A percentile compares a stretch with the other conserved stretches of the same genome.
phyloP scores from a whole-genome alignment of 2,113 vertebrate species.

The Daubentonia madagascariensis region DNA sequence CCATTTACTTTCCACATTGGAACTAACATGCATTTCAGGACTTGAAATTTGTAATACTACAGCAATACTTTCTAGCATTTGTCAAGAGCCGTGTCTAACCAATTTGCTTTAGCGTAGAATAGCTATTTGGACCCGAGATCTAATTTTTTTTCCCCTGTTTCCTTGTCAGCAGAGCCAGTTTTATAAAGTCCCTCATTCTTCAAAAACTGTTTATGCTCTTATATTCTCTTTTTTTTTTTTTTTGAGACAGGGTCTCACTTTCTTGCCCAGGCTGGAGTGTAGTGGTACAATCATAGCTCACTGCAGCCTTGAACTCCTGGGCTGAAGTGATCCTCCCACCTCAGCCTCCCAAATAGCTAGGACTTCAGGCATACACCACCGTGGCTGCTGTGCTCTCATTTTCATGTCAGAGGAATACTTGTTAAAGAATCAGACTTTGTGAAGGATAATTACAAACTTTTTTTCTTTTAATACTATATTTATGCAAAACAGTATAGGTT shows the following conservation, averaged over 20 bases:
- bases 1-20: not conserved
- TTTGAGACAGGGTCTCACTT: too few species aligned
- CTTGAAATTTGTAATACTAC: not conserved
- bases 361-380: too few species aligned
- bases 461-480: not conserved
- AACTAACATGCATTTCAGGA: not conserved
- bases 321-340: too few species aligned
- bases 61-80: not conserved
- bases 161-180: not conserved
- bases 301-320: too few species aligned
- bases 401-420: not conserved
- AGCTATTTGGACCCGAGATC: not conserved
- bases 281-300: too few species aligned
- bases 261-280: too few species aligned
- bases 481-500: not conserved
- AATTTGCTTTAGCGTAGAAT: not conserved
- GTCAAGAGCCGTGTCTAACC: not conserved
- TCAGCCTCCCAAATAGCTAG: too few species aligned
- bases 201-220: not conserved
- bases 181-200: not conserved
- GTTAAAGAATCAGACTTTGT: not conserved
- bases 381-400: not conserved
- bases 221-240: too few species aligned
- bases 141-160: not conserved
- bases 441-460: not conserved